Evolutionary conservation across 2,113 vertebrate species (phyloP), one percentile per base, ranked within the genome.

Genomic region (Takifugu bimaculatus): DNA sequence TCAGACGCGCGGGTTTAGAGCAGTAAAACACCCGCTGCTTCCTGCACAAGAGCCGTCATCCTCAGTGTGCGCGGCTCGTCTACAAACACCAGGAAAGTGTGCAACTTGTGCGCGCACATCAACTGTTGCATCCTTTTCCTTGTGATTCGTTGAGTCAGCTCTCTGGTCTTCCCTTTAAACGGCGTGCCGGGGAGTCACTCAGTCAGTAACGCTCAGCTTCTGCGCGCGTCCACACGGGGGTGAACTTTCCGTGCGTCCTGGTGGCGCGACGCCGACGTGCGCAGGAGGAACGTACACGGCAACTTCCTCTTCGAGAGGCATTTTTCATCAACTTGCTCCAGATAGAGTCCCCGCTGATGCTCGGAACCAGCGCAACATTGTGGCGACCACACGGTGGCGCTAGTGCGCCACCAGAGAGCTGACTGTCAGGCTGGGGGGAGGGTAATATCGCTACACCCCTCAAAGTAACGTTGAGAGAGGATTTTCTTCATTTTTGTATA

Each of bases 101-200:
- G 62, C 72, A 62, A 54, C 57, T 75, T 13, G 74, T 45, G 44
- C 7, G 45, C 71, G 56, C 78, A 71, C 76, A 70, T 74, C 77
- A 80, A 81, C 79, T 82, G 82, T 82, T 85, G 84, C 86, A 89
- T 89, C 85, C 86, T 82, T 75, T 82, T 86, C 13, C 70, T 61
- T 56, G 78, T 58, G 82, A 84, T 80, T 80, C 78, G 82, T 82
- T 84, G 87, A 83, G 85, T 84, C 82, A 80, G 79, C 81, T 63
- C 84, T 80, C 81, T 75, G 74, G 70, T 82, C 69, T 87, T 85
- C 71, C 80, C 80, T 77, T 77, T 75, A 79, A 79, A 81, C 75
- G 50, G 74, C 79, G 60, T 52, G 63, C 80, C 68, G 81, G 75
- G 85, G 83, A 85, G 78, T 82, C 83, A 83, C 70, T 14, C 45